Evolutionary conservation across 2,113 vertebrate species (phyloP).

Genomic region (Mormyrus iriodes): DNA sequence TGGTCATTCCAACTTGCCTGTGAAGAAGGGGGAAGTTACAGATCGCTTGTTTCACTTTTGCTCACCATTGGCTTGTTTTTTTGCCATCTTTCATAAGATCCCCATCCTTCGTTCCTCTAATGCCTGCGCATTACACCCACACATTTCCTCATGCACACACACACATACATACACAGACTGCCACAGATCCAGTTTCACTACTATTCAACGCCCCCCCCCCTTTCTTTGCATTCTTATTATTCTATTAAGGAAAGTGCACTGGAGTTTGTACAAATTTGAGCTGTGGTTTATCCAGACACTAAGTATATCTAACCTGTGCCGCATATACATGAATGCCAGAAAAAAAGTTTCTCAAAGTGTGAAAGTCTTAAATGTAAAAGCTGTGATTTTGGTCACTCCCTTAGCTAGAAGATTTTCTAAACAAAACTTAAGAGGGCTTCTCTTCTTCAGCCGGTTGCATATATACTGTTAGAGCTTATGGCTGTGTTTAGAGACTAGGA

Average conservation of each 20-base stretch:
- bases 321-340: slow-evolving; percentile 30
- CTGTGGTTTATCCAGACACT: slow-evolving; percentile 17
- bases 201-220: background rate
- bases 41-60: background rate
- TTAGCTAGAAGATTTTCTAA: slow-evolving; percentile 20
- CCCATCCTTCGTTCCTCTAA: background rate
- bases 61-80: background rate
- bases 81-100: background rate
- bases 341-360: slow-evolving; percentile 25
- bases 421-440: slow-evolving; percentile 29
- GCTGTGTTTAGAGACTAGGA: slow-evolving; percentile 42
- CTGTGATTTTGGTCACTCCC: slow-evolving; percentile 46
- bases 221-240: slow-evolving; percentile 2
- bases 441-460: slow-evolving; percentile 31
- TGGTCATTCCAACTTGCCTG: background rate
- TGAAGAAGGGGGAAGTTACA: background rate
- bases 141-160: background rate
- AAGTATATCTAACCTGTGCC: slow-evolving; percentile 4
- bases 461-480: slow-evolving; percentile 35
- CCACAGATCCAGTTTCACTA: background rate
- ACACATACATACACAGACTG: background rate
- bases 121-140: background rate
- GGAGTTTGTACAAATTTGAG: slow-evolving; percentile 12
- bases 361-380: slow-evolving; percentile 50
- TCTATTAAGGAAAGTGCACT: slow-evolving; percentile 14